Evolutionary conservation across 2,888 invertebrate species (phyloP), one percentile per base, ranked within the genome.

Genomic region (Sminthurinus aureus): DNA sequence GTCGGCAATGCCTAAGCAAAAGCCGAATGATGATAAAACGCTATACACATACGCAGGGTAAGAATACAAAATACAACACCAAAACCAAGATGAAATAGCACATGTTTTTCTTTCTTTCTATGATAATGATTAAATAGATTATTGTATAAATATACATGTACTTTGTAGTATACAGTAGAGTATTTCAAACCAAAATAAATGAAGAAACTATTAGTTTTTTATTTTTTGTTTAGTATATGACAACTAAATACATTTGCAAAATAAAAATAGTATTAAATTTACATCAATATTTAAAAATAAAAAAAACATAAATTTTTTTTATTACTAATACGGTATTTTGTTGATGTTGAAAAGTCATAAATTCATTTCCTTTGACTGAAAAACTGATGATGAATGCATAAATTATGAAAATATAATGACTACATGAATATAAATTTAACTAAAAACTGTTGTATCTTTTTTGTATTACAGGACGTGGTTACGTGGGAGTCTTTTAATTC

Each of bases 1-100:
- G 51, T 87, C 88, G 22, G 86, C 88, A 50, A 88, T 88, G 87
- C 88, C 88, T 15, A 88, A 88, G 38, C 38, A 38, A 86, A 88
- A 88, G 84, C 88, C 88, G 73, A 88, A 87, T 83, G 88, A 88
- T 83, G 88, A 88, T 83, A 88, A 88, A 83, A 86, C 87, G 67
- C 81, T 88, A 76, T 88, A 88, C 82, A 85, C 84, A 73, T 88
- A 88, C 76, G 87, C 86, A 64, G 87, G 88, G 88, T 88, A 85
- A 85, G 86, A 67, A 22, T 64, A n/a, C 38, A 38, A 38, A 38
- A 38, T 38, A 38, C 38, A 38, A 38, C 1, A 38, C 38, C 1
- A 38, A n/a, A n/a, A 20, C 6, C n/a, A 67, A 67, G n/a, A 38
- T 38, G 38, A 6, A 38, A 38, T 6, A 38, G 6, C 38, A 67